phyloP scores from a whole-genome alignment of 2,797 vertebrate genomes.

The Yasuhikotakia modesta region DNA sequence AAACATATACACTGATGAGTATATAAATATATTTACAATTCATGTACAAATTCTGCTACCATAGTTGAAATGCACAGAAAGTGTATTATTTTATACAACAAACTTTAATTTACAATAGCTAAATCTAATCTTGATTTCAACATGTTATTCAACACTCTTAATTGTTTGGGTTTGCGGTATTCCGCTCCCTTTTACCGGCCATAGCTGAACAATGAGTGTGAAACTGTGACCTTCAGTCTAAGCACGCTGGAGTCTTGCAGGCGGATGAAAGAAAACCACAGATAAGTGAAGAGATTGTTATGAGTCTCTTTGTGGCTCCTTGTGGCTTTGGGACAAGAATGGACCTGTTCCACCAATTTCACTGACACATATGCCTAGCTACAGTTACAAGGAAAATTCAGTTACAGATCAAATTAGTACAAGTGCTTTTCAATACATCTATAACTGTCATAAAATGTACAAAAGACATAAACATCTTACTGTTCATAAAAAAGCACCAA shows the following conservation, averaged over 20 bases:
- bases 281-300: slow-evolving; percentile 39
- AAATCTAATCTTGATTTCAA: slow-evolving; percentile 48
- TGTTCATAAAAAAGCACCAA: slow-evolving; percentile 43
- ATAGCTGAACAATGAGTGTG: slow-evolving; percentile 36
- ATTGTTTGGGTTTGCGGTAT: slow-evolving; percentile 39
- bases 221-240: slow-evolving; percentile 36
- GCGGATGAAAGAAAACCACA: slow-evolving; percentile 27
- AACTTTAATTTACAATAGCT: slow-evolving; percentile 35
- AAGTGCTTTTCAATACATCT: slow-evolving; percentile 64
- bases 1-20: slow-evolving; percentile 47
- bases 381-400: slow-evolving; percentile 16
- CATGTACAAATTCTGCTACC: slow-evolving; percentile 46
- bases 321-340: background rate
- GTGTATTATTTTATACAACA: slow-evolving; percentile 37
- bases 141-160: slow-evolving; percentile 19
- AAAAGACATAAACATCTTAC: slow-evolving; percentile 45
- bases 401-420: slow-evolving; percentile 51
- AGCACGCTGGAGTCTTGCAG: slow-evolving; percentile 19
- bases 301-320: slow-evolving; percentile 32
- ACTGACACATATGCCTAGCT: slow-evolving; percentile 23
- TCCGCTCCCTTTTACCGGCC: slow-evolving; percentile 24
- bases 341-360: slow-evolving; percentile 30
- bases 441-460: slow-evolving; percentile 39
- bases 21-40: slow-evolving; percentile 72
- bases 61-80: slow-evolving; percentile 38